Base-by-base conservation (phyloP, 2,888 invertebrate species). In the Sturmia bella region DNA sequence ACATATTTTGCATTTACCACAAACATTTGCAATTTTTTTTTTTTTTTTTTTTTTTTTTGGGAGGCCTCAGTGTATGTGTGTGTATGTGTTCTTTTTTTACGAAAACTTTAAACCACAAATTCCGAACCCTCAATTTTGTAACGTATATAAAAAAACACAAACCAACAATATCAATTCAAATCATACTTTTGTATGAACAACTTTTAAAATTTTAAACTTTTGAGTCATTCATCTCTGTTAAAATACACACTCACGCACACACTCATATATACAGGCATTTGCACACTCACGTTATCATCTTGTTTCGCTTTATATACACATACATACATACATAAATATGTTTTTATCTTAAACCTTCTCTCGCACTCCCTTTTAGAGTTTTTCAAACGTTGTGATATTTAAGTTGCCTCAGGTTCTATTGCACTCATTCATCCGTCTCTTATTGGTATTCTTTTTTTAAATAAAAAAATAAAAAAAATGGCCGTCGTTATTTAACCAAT, bases 371-470 rank as follows among this genome's bases (percentile, higher is more conserved):
- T 57, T 32, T 32, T 57, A 50, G 15, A 63, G 21, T 61, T 57
- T 69, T 32, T 1, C 13, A 17, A 63, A 52, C 21, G 39, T 54
- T 45, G 43, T 54, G 12, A 37, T 17, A 32, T 50, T 54, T 39
- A 32, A 21, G 37, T 54, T 64, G 54, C 70, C 69, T 59, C 11
- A 59, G 39, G 70, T 78, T 74, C 64, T 73, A 56, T 68, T 70
- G 57, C 77, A 83, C 77, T 77, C 77, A 74, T 73, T 83, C 75
- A 84, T 81, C 79, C 83, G 70, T 79, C 84, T 84, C 84, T 80
- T 83, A 84, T 84, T 81, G 77, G 77, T 81, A 84, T 84, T 76
- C 83, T 75, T 83, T 70, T 78, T 64, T 82, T 59, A 56, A 37
- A 9, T 64, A n/a, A n/a, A 32, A 41, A 17, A 57, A 24, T 41